A percentile compares a stretch with the other conserved stretches of the same genome.
Evolutionary conservation across 2,888 invertebrate genomes (phyloP).

Genomic region (Pammene aurita): DNA sequence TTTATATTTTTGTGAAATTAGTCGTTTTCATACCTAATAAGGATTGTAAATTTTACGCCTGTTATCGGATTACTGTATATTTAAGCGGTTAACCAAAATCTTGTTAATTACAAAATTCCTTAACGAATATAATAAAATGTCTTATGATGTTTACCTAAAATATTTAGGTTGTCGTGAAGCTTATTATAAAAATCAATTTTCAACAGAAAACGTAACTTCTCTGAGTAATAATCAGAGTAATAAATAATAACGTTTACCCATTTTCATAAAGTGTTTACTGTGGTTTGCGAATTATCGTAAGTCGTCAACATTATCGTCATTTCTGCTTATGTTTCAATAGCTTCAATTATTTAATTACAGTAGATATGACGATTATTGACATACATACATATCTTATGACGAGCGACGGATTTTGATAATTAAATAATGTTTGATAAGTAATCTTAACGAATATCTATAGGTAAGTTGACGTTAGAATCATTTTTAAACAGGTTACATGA

Average conservation of each 20-base stretch:
- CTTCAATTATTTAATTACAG: neutral
- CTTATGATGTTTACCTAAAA: no score
- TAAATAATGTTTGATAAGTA: neutral
- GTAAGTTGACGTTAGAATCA: neutral
- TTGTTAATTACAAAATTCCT: slow-evolving; percentile 5
- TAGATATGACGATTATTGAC: slow-evolving; percentile 8
- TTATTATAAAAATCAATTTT: no score
- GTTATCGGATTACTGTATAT: slow-evolving; percentile 12
- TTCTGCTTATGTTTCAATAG: neutral
- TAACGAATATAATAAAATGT: neutral
- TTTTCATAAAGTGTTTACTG: no score
- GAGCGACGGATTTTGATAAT: slow-evolving; percentile 5
- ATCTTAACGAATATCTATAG: neutral
- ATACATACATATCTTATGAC: neutral
- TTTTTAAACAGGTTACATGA: neutral
- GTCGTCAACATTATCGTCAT: neutral
- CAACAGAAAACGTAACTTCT: no score
- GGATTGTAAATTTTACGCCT: slow-evolving; percentile 8
- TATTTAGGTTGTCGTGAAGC: no score
- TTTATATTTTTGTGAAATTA: slow-evolving; percentile 19
- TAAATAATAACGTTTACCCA: no score
- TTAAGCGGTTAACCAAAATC: slow-evolving; percentile 6
- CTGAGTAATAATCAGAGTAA: no score
- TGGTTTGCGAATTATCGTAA: neutral
- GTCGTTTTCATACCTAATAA: slow-evolving; percentile 18